Base-by-base conservation (phyloP, 1,140 invertebrate species). In the Calosoma granatense region DNA sequence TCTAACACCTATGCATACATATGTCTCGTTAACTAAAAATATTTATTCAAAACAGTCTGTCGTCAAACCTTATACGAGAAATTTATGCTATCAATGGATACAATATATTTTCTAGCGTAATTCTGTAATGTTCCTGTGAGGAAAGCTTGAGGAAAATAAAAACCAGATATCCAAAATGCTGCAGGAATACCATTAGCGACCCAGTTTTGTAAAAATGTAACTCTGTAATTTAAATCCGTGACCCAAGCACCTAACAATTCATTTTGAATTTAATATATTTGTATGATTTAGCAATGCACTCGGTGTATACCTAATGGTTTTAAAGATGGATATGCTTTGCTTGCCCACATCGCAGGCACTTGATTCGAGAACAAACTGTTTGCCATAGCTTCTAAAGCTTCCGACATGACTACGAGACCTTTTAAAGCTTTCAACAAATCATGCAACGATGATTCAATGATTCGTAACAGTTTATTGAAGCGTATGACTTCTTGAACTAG, bases 121-220 rank as follows among this genome's bases (percentile, higher is more conserved):
- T 92, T 91, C 74, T 92, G 90, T 43, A 90, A 70, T 1, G 85
- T 86, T 41, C 85, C 88, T 2, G 88, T 92, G 14, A 93, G 75
- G 72, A 92, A 90, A 1, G 87, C 87, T 74, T 92, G 88, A 1
- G 89, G 88, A 71, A 91, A 91, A 72, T 85, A 92, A 69, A 92
- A 89, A 1, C 87, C 89, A 0, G 87, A 89, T 53, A 92, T 87
- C 89, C 88, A 92, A 70, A 90, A 90, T 22, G 83, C 80, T 11
- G 75, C 63, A 0, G 88, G 86, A 58, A 86, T 84, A 19, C 87
- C 87, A 6, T 76, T 63, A 6, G 81, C 73, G 3, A 81, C 78
- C 89, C 88, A 92, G 17, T 76, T 69, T 36, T 78, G 74, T 60
- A 90, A 74, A 71, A 80, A 88, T 63, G 78, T 73, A 68, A 81